These are phyloP conservation scores for Stratiomys singularior DNA, from an alignment of 2,888 invertebrate species.

Conservation along the genomic window DNA sequence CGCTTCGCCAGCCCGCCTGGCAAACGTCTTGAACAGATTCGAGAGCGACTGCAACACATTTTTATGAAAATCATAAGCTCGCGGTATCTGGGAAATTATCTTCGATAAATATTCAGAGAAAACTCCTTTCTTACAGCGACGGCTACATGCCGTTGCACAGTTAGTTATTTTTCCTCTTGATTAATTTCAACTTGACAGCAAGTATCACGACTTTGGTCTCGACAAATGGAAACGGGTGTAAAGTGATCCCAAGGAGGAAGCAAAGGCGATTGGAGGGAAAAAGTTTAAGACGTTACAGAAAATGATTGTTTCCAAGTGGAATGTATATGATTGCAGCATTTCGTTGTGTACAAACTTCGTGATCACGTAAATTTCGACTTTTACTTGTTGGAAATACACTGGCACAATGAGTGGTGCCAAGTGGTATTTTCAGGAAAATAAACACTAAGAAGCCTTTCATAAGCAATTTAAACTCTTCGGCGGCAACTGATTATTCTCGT, in stretches of 20 bases:
- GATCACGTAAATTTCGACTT: background rate
- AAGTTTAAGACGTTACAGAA: background rate
- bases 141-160: background rate
- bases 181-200: constrained; percentile 46
- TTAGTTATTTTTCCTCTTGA: constrained; percentile 34
- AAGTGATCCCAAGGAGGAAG: background rate
- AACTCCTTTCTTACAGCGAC: background rate
- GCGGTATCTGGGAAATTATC: constrained; percentile 25
- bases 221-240: constrained; percentile 3
- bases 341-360: background rate
- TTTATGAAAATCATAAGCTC: constrained; percentile 9
- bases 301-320: background rate
- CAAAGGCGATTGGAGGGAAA: background rate
- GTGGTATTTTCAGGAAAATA: too few relatives aligned
- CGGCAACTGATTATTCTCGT: too few relatives aligned
- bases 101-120: constrained; percentile 27
- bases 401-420: background rate
- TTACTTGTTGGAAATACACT: background rate
- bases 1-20: background rate
- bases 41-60: too few relatives aligned
- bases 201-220: constrained; percentile 44
- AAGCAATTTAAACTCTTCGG: too few relatives aligned
- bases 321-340: background rate
- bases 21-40: background rate
- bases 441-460: too few relatives aligned